Evolutionary conservation across 2,797 vertebrate species (phyloP).

Genomic region (Thamnophis elegans): DNA sequence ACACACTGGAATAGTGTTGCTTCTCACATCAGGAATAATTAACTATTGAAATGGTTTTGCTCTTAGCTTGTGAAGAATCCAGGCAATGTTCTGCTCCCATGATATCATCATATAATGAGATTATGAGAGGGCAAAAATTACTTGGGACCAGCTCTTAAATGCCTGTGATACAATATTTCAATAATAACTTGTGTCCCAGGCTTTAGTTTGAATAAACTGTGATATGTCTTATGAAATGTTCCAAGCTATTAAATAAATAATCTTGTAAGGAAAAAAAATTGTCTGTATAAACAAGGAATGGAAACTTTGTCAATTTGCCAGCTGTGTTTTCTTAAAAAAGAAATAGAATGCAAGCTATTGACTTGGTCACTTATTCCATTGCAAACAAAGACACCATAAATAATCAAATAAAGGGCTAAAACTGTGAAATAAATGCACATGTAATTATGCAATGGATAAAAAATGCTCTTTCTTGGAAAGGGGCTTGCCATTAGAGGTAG

Average conservation of each 20-base stretch:
- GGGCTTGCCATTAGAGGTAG: not conserved
- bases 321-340: conserved; percentile 31
- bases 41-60: not conserved
- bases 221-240: conserved; percentile 52
- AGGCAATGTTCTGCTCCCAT: conserved; percentile 29
- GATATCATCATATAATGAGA: conserved; percentile 2
- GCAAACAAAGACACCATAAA: not conserved
- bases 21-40: not conserved
- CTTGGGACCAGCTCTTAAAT: conserved; percentile 35
- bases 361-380: conserved; percentile 12
- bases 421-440: not conserved
- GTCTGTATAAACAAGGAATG: conserved; percentile 49
- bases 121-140: conserved; percentile 15
- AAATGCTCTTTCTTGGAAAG: not conserved
- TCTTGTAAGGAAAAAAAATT: conserved; percentile 52
- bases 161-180: conserved; percentile 40
- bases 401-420: not conserved
- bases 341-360: not conserved
- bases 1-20: not conserved
- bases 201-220: conserved; percentile 57
- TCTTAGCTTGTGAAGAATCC: conserved; percentile 34
- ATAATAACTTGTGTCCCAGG: conserved; percentile 43
- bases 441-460: not conserved
- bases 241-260: conserved; percentile 56
- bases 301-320: conserved; percentile 15